These are phyloP conservation scores for Phenganax stokvisi DNA, from an alignment of 92 coral and sea anemone genomes.

Conservation along the genomic window DNA sequence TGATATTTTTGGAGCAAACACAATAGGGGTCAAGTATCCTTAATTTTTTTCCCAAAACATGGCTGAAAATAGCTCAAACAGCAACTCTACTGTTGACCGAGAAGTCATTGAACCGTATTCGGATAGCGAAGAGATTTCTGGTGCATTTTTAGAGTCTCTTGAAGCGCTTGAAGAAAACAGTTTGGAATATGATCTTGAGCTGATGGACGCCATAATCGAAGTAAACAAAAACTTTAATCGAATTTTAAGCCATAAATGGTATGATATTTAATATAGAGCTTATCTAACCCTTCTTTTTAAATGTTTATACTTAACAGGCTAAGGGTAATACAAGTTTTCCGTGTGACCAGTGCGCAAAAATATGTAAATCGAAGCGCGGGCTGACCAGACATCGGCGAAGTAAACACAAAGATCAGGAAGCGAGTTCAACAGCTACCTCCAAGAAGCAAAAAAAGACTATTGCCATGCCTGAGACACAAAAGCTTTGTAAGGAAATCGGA, in stretches of 20 bases:
- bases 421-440: not conserved
- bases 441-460: not conserved
- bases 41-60: not conserved
- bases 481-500: not conserved
- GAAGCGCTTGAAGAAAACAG: constrained; percentile 7
- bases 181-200: not conserved
- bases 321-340: not conserved
- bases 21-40: not conserved
- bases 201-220: not conserved
- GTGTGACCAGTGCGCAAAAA: constrained; percentile 4
- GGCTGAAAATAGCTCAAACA: not conserved
- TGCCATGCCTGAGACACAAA: not conserved
- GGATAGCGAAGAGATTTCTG: not conserved
- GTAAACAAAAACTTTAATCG: not conserved
- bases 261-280: not conserved
- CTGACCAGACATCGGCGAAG: constrained; percentile 23
- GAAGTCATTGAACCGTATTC: not conserved
- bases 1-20: not conserved
- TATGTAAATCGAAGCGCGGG: constrained; percentile 15
- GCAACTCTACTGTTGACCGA: not conserved
- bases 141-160: not conserved
- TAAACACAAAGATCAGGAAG: constrained; percentile 6
- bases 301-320: constrained; percentile 1
- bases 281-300: not conserved
- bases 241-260: not conserved